Evolutionary conservation across 1,140 invertebrate species (phyloP).

Genomic region (Dolichoris vasculosae): DNA sequence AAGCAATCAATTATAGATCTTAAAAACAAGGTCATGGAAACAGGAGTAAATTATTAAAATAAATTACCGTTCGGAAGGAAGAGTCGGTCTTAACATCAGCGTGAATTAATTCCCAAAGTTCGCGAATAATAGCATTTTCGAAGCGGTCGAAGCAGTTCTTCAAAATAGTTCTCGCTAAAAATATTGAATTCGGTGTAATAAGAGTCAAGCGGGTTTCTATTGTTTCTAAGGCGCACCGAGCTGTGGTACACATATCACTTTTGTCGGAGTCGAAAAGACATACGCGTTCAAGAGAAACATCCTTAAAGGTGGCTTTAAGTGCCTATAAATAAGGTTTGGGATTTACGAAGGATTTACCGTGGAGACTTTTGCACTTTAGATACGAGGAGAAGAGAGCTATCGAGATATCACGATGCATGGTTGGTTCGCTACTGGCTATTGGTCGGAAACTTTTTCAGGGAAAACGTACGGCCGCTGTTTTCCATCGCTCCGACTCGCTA

Average conservation of each 20-base stretch:
- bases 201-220: neutral
- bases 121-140: too few species aligned
- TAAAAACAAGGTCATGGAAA: too few species aligned
- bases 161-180: too few species aligned
- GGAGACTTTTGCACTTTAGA: conserved; percentile 62
- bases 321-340: conserved; percentile 60
- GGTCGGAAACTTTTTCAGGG: conserved; percentile 53
- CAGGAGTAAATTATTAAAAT: too few species aligned
- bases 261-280: conserved; percentile 12
- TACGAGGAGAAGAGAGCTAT: conserved; percentile 50
- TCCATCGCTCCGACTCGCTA: conserved; percentile 12
- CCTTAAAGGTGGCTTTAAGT: conserved; percentile 61
- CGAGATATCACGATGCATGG: conserved; percentile 43
- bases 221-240: neutral
- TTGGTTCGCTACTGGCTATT: conserved; percentile 40
- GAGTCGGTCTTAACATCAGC: too few species aligned
- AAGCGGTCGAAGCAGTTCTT: too few species aligned
- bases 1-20: too few species aligned
- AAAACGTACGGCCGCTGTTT: conserved; percentile 45
- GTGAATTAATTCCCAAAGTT: too few species aligned
- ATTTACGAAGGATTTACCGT: conserved; percentile 57
- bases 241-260: conserved; percentile 17
- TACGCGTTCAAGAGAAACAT: conserved; percentile 53
- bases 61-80: too few species aligned
- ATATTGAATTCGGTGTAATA: too few species aligned